Conservation (phyloP, 2,888 invertebrate species). For the Idaea dimidiata region DNA sequence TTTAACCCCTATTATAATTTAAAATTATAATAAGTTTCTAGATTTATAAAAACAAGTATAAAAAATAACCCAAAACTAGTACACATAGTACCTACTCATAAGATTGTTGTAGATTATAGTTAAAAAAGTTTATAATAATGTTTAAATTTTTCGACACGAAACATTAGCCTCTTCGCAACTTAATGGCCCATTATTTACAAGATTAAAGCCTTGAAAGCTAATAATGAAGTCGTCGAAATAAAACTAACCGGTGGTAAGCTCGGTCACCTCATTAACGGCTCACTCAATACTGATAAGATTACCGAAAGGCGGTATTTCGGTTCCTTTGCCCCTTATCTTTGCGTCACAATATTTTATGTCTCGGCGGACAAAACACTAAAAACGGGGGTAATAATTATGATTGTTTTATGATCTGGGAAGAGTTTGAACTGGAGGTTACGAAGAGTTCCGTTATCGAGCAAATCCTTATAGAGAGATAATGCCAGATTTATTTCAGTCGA, state of each 20-base stretch:
- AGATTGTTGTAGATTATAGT: too few relatives aligned
- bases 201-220: neutral
- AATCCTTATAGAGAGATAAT: neutral
- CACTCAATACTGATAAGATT: slow-evolving; percentile 68
- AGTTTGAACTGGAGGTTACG: slow-evolving; percentile 13
- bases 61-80: too few relatives aligned
- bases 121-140: neutral
- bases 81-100: too few relatives aligned
- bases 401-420: slow-evolving; percentile 34
- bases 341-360: slow-evolving; percentile 77
- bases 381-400: slow-evolving; percentile 30
- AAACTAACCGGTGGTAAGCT: slow-evolving; percentile 39
- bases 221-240: slow-evolving; percentile 63
- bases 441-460: slow-evolving; percentile 11
- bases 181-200: neutral
- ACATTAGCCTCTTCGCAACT: neutral
- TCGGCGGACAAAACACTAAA: slow-evolving; percentile 34
- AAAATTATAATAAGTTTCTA: too few relatives aligned
- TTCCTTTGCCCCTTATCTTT: slow-evolving; percentile 65
- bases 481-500: neutral
- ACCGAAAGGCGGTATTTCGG: slow-evolving; percentile 47
- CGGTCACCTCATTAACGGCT: slow-evolving; percentile 63
- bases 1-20: too few relatives aligned
- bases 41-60: too few relatives aligned
- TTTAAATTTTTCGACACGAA: neutral